These are phyloP conservation scores for Oncorhynchus clarkii DNA, from an alignment of 2,113 vertebrate species.

Conservation along the genomic window DNA sequence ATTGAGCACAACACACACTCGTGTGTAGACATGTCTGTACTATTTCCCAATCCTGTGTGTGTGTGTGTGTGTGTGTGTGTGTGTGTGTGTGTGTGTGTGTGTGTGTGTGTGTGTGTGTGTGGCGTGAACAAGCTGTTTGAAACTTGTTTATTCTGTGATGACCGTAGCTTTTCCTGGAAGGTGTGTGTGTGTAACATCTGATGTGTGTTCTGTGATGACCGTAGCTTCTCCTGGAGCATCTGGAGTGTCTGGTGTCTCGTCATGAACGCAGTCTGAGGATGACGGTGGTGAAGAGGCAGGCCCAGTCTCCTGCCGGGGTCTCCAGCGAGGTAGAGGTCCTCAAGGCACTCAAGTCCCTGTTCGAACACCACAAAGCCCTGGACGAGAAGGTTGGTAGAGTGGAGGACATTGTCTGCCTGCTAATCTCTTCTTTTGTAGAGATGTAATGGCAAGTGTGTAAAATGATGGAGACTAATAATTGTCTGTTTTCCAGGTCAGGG, in stretches of 20 bases:
- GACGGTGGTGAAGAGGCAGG: constrained; percentile 96
- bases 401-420: neutral
- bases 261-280: constrained; percentile 94
- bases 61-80: neutral
- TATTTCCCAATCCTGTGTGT: neutral
- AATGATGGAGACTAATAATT: too few species aligned
- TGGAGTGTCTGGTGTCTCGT: constrained; percentile 95
- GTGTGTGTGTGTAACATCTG: neutral
- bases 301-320: constrained; percentile 94
- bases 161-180: neutral
- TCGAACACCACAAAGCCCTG: constrained; percentile 97
- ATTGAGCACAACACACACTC: neutral
- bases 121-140: neutral
- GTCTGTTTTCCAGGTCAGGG: constrained; percentile 81
- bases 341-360: constrained; percentile 96
- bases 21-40: neutral
- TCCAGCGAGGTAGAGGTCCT: constrained; percentile 98
- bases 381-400: constrained; percentile 87
- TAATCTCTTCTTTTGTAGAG: neutral
- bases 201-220: neutral
- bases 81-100: neutral
- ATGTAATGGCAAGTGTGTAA: neutral
- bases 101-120: neutral
- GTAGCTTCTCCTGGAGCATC: constrained; percentile 89
- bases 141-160: neutral